phyloP scores from a whole-genome alignment of 2,113 vertebrate species.

The Irena cyanogastra region DNA sequence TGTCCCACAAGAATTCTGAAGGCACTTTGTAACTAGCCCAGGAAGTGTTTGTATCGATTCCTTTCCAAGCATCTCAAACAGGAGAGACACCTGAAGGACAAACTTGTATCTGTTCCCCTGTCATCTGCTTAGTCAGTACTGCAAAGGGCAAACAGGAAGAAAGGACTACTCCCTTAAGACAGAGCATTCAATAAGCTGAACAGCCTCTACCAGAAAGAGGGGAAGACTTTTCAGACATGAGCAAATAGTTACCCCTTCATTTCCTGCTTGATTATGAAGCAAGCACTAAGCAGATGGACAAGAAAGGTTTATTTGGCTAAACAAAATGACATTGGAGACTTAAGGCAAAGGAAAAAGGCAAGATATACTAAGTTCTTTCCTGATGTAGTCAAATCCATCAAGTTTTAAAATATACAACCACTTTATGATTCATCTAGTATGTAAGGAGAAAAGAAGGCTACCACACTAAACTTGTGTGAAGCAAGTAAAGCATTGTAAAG shows the following conservation, averaged over 20 bases:
- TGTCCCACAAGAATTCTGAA: neutral
- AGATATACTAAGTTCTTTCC: neutral
- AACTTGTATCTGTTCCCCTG: neutral
- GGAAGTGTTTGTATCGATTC: neutral
- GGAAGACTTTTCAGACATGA: neutral
- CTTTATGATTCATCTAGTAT: neutral
- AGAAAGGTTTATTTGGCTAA: neutral
- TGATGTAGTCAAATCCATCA: neutral
- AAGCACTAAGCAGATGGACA: neutral
- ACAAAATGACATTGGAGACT: neutral
- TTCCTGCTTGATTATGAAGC: neutral
- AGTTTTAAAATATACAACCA: neutral
- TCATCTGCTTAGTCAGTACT: neutral
- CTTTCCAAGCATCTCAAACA: neutral
- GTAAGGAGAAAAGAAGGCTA: neutral
- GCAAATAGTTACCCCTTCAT: neutral
- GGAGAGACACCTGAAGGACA: neutral
- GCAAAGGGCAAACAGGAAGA: neutral
- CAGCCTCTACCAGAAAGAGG: neutral
- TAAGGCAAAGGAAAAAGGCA: neutral
- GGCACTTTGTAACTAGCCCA: neutral
- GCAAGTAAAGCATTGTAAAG: neutral
- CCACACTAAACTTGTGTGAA: neutral
- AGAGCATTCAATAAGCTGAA: neutral
- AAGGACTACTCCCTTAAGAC: neutral